A percentile compares a stretch with the other conserved stretches of the same genome.
These are phyloP conservation scores for Arnoldichthys spilopterus DNA, from an alignment of 2,797 vertebrate genomes.

Conservation along the genomic window DNA sequence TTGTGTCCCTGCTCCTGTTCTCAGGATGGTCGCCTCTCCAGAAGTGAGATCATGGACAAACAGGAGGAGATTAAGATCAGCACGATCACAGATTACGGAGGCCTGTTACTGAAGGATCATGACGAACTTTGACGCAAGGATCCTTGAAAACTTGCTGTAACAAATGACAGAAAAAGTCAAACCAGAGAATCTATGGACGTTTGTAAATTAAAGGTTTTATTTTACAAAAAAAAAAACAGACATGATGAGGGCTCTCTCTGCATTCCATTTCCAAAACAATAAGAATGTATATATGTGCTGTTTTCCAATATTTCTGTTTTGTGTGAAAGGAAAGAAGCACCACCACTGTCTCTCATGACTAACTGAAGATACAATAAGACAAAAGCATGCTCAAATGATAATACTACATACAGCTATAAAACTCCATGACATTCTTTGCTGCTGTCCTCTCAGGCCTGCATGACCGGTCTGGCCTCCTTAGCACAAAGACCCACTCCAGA, in stretches of 20 bases:
- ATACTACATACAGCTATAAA: slow-evolving; percentile 42
- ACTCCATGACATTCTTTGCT: background rate
- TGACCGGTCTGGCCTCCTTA: slow-evolving; percentile 89
- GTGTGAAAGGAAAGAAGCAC: background rate
- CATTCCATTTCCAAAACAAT: slow-evolving; percentile 13
- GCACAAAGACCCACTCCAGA: slow-evolving; percentile 86
- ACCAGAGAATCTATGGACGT: background rate
- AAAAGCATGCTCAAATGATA: background rate
- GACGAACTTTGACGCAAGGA: slow-evolving; percentile 72
- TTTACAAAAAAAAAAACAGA: slow-evolving; percentile 25
- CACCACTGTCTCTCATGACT: background rate
- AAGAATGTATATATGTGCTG: background rate
- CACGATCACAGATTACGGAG: slow-evolving; percentile 78
- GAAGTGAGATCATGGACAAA: slow-evolving; percentile 72
- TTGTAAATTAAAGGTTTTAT: slow-evolving; percentile 46
- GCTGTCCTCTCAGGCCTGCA: slow-evolving; percentile 81
- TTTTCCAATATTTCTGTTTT: background rate
- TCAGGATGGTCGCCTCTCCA: slow-evolving; percentile 74
- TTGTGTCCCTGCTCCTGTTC: slow-evolving; percentile 3
- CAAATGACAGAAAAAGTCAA: slow-evolving; percentile 12
- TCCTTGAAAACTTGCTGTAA: background rate
- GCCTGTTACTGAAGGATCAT: slow-evolving; percentile 65
- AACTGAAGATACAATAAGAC: background rate
- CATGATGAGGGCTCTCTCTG: background rate
- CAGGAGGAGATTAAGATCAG: slow-evolving; percentile 70